Conservation (phyloP, 2,797 vertebrate genomes). For the Channa striata region DNA sequence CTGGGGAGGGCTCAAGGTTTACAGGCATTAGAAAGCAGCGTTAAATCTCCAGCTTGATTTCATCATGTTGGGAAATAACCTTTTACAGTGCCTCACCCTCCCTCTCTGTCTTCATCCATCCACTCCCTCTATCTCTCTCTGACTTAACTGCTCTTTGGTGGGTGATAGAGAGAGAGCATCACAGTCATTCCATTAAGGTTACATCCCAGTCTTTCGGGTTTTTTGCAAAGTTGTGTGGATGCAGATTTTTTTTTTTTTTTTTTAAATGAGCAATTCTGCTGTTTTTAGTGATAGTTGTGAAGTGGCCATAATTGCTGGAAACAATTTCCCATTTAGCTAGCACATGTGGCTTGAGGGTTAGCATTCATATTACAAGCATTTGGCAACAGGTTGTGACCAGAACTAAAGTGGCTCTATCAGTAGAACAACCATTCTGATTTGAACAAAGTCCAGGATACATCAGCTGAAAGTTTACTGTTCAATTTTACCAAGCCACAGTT, state of each 20-base stretch:
- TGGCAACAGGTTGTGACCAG: constrained; percentile 45
- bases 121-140: constrained; percentile 47
- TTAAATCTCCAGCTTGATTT: constrained; percentile 73
- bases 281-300: constrained; percentile 55
- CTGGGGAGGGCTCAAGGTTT: constrained; percentile 48
- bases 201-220: constrained; percentile 29
- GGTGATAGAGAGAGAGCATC: constrained; percentile 51
- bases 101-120: constrained; percentile 54
- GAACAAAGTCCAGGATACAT: constrained; percentile 21
- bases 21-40: constrained; percentile 66
- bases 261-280: constrained; percentile 28
- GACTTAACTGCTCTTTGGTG: constrained; percentile 64
- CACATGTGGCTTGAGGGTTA: constrained; percentile 35
- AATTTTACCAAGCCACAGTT: constrained; percentile 11
- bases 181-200: constrained; percentile 55
- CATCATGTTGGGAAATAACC: constrained; percentile 72
- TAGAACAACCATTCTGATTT: constrained; percentile 14
- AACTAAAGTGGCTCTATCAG: constrained; percentile 48
- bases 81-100: constrained; percentile 52
- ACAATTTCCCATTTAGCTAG: constrained; percentile 42
- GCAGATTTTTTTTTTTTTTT: constrained; percentile 20
- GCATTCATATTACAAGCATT: constrained; percentile 44
- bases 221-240: constrained; percentile 31
- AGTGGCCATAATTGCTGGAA: constrained; percentile 61
- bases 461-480: constrained; percentile 34